Percentiles rank a stretch among this genome's conserved stretches.
Conservation (phyloP, 2,797 vertebrate species). For the Rhodeus uyekii region DNA sequence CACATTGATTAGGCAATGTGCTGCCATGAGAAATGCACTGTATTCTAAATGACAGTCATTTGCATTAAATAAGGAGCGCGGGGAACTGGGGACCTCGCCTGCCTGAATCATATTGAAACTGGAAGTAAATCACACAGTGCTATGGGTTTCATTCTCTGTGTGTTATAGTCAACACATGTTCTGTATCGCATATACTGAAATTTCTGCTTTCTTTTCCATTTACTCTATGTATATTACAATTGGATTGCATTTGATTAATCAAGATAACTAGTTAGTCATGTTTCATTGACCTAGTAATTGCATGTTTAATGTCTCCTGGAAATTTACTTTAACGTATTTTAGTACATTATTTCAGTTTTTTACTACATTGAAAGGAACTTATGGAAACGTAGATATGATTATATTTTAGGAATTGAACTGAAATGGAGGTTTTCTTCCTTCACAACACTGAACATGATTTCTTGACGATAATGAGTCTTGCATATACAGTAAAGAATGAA, state of each 20-base stretch:
- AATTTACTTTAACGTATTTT: not conserved
- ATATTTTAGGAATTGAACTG: not conserved
- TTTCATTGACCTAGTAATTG: not conserved
- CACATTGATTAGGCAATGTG: slow-evolving; percentile 99
- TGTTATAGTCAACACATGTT: slow-evolving; percentile 14
- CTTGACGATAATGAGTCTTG: not conserved
- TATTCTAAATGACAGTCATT: slow-evolving; percentile 99
- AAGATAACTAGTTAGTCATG: not conserved
- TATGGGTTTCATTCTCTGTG: slow-evolving; percentile 24
- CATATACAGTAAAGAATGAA: not conserved
- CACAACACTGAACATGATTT: not conserved
- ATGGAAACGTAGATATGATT: not conserved
- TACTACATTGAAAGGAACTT: not conserved
- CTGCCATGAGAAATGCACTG: slow-evolving; percentile 88
- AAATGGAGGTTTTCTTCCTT: not conserved
- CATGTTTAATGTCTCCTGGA: not conserved
- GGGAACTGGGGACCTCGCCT: slow-evolving; percentile 66
- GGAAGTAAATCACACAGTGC: slow-evolving; percentile 55
- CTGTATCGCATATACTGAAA: not conserved
- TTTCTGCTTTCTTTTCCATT: not conserved
- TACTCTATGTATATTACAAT: not conserved
- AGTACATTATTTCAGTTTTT: not conserved
- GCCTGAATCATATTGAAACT: slow-evolving; percentile 65
- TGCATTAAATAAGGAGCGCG: slow-evolving; percentile 97
- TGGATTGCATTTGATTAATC: not conserved